A percentile compares a stretch with the other conserved stretches of the same genome.
Evolutionary conservation across 2,888 invertebrate species (phyloP).

Genomic region (Parasteatoda lunata): DNA sequence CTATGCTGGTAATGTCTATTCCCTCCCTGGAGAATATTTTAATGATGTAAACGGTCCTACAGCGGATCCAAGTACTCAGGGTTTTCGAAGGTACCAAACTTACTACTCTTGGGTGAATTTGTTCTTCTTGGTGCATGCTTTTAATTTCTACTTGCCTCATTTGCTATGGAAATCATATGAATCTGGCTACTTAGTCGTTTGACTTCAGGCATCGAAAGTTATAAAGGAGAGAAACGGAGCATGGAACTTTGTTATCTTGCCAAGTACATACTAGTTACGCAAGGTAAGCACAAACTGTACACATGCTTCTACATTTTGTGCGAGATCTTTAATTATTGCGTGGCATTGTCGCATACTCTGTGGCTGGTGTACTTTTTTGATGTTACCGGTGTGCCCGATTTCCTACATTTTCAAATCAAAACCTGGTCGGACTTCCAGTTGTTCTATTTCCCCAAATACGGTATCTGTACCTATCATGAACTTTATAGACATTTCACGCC

Average conservation of each 20-base stretch:
- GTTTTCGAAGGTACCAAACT: slow-evolving; percentile 9
- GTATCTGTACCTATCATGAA: background rate
- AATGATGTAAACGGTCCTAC: background rate
- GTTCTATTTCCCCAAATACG: slow-evolving; percentile 42
- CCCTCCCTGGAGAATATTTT: slow-evolving; percentile 6
- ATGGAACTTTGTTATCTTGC: slow-evolving; percentile 44
- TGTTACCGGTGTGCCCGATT: slow-evolving; percentile 51
- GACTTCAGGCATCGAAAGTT: slow-evolving; percentile 14
- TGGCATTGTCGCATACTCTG: slow-evolving; percentile 31
- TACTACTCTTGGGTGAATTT: slow-evolving; percentile 58
- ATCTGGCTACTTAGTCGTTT: slow-evolving; percentile 24
- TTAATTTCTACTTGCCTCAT: slow-evolving; percentile 45
- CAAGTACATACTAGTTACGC: slow-evolving; percentile 41
- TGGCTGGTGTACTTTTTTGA: slow-evolving; percentile 58
- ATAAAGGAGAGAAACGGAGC: slow-evolving; percentile 27
- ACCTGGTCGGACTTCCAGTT: slow-evolving; percentile 43
- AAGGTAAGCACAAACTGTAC: slow-evolving; percentile 49
- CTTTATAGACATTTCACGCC: background rate
- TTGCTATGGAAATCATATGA: slow-evolving; percentile 57
- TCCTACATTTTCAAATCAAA: background rate
- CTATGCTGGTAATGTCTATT: slow-evolving; percentile 25
- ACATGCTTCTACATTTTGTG: slow-evolving; percentile 30
- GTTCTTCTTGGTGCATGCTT: slow-evolving; percentile 43
- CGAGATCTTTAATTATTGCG: slow-evolving; percentile 35
- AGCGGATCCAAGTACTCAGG: background rate